phyloP scores from a whole-genome alignment of 2,888 invertebrate genomes.

The Ferdinandea cuprea region DNA sequence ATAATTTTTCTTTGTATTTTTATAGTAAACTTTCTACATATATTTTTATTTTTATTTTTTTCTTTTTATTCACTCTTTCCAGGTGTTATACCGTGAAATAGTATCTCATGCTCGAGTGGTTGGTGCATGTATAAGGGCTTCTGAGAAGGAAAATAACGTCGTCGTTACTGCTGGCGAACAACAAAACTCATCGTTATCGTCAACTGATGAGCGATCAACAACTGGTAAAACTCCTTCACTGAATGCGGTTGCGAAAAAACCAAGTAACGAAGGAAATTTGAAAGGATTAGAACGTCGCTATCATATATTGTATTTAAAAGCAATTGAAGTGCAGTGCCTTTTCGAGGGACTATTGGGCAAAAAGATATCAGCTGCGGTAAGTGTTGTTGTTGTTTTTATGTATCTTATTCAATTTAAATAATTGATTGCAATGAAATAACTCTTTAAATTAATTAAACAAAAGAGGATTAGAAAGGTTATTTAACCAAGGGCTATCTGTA shows the following conservation, averaged over 20 bases:
- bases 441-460: neutral
- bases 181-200: slow-evolving; percentile 78
- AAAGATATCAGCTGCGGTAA: slow-evolving; percentile 86
- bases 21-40: slow-evolving; percentile 39
- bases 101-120: slow-evolving; percentile 95
- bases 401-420: neutral
- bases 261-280: slow-evolving; percentile 81
- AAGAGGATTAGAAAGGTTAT: neutral
- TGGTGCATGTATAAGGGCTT: slow-evolving; percentile 89
- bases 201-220: slow-evolving; percentile 76
- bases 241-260: slow-evolving; percentile 64
- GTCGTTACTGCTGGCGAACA: slow-evolving; percentile 77
- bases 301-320: slow-evolving; percentile 94
- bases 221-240: slow-evolving; percentile 76
- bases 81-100: slow-evolving; percentile 96
- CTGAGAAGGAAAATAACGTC: slow-evolving; percentile 83
- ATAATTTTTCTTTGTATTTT: slow-evolving; percentile 19
- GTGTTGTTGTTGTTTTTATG: slow-evolving; percentile 78
- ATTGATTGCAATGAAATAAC: neutral
- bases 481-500: neutral
- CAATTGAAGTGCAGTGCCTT: slow-evolving; percentile 96
- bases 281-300: slow-evolving; percentile 92
- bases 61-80: slow-evolving; percentile 80
- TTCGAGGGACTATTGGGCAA: slow-evolving; percentile 91
- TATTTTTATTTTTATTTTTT: slow-evolving; percentile 12